These are phyloP conservation scores for Heliconius charithonia DNA, from an alignment of 2,888 invertebrate species.

Conservation along the genomic window DNA sequence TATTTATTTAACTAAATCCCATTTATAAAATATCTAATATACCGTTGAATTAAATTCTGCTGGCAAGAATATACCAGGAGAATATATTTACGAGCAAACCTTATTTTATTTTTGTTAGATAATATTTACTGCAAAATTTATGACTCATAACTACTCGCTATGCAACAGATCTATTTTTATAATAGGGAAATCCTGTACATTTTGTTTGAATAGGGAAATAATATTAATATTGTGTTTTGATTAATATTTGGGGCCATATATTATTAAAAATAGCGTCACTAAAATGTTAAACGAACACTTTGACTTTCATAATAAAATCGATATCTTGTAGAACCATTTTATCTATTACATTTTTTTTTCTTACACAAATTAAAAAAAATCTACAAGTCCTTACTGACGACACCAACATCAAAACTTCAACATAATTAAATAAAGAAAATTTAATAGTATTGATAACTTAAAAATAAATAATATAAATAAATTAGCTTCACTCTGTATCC, in stretches of 20 bases:
- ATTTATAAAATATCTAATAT: neutral
- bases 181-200: constrained; percentile 38
- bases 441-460: too few species aligned
- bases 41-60: neutral
- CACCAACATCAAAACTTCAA: neutral
- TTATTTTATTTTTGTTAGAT: constrained; percentile 30
- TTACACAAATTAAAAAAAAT: too few species aligned
- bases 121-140: constrained; percentile 39
- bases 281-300: too few species aligned
- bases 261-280: too few species aligned
- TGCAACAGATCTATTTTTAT: constrained; percentile 35
- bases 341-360: too few species aligned
- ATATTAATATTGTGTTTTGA: neutral
- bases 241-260: neutral
- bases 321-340: too few species aligned
- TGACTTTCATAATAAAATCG: too few species aligned
- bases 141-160: constrained; percentile 39
- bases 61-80: neutral
- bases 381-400: too few species aligned
- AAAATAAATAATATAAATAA: too few species aligned
- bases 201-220: constrained; percentile 5
- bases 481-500: too few species aligned
- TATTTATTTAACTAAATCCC: too few species aligned
- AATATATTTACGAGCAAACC: constrained; percentile 36
- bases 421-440: neutral